Conservation (phyloP, 2,797 vertebrate species). For the Coregonus sp. region DNA sequence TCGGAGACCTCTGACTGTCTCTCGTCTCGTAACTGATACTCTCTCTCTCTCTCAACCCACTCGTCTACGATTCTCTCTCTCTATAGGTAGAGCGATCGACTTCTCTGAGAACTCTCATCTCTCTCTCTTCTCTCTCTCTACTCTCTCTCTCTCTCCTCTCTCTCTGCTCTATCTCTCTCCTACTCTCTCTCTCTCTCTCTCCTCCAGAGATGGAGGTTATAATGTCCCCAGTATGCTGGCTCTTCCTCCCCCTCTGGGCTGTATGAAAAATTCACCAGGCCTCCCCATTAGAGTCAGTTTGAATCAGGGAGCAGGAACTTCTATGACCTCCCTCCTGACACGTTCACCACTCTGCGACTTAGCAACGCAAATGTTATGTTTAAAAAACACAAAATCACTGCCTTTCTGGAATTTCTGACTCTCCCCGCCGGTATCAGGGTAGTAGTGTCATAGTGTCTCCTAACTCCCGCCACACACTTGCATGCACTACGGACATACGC, state of each 20-base stretch:
- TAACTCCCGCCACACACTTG: not conserved
- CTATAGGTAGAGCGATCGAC: too few species aligned
- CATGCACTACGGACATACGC: not conserved
- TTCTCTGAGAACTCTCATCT: too few species aligned
- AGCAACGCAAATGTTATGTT: constrained; percentile 65
- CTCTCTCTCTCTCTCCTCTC: constrained; percentile 12
- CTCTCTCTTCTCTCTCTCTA: too few species aligned
- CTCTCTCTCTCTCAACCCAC: too few species aligned
- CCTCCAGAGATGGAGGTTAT: constrained; percentile 64
- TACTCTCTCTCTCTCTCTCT: constrained; percentile 30
- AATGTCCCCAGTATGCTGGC: constrained; percentile 74
- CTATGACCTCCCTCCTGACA: constrained; percentile 45
- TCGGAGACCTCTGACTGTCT: too few species aligned
- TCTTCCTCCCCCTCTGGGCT: constrained; percentile 82
- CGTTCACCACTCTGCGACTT: constrained; percentile 53
- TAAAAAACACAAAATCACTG: constrained; percentile 63
- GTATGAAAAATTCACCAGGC: constrained; percentile 92
- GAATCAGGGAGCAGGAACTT: constrained; percentile 74
- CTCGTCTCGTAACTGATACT: too few species aligned
- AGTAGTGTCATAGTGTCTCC: not conserved
- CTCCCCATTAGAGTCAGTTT: constrained; percentile 87
- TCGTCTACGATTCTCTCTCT: too few species aligned
- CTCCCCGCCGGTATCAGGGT: not conserved
- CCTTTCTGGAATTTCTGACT: constrained; percentile 13
- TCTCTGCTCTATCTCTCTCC: too few species aligned